A percentile compares a stretch with the other conserved stretches of the same genome.
These are phyloP conservation scores for Procavia capensis DNA, from an alignment of 2,113 vertebrate genomes.

Conservation along the genomic window DNA sequence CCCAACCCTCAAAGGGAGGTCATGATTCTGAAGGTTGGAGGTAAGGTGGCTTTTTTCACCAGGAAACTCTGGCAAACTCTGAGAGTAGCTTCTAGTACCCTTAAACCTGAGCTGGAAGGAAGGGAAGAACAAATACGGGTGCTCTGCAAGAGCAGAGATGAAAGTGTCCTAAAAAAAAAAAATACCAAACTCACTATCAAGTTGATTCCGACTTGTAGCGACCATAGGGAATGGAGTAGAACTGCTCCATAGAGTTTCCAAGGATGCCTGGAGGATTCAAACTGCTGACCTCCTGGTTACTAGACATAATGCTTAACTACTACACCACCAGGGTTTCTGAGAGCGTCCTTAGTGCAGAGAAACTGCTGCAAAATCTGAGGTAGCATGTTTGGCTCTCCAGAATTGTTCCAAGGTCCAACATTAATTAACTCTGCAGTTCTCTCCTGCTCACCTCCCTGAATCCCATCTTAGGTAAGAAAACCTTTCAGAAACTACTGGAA, in stretches of 20 bases:
- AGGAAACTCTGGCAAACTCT: not conserved
- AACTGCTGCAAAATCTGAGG: not conserved
- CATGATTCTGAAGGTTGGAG: not conserved
- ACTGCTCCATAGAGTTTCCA: too few relatives aligned
- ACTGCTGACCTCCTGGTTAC: too few relatives aligned
- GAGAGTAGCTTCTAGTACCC: not conserved
- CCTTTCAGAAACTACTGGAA: slow-evolving; percentile 37
- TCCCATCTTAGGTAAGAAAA: slow-evolving; percentile 49
- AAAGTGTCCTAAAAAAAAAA: not conserved
- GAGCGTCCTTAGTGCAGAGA: not conserved
- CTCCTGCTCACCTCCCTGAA: not conserved
- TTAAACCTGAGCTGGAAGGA: not conserved
- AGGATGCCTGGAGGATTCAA: too few relatives aligned
- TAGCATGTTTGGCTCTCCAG: slow-evolving; percentile 5
- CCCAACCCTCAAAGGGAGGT: not conserved
- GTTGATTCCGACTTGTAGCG: too few relatives aligned
- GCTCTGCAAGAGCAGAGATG: not conserved
- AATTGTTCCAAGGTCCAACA: not conserved
- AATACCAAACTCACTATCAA: too few relatives aligned
- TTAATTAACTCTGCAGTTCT: not conserved
- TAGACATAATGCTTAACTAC: too few relatives aligned
- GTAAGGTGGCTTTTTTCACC: not conserved
- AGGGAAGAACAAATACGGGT: not conserved
- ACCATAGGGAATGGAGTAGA: too few relatives aligned
- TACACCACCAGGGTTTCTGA: too few relatives aligned